These are phyloP conservation scores for Mastomys natalensis DNA, from an alignment of 2,113 vertebrate genomes.

Conservation along the genomic window DNA sequence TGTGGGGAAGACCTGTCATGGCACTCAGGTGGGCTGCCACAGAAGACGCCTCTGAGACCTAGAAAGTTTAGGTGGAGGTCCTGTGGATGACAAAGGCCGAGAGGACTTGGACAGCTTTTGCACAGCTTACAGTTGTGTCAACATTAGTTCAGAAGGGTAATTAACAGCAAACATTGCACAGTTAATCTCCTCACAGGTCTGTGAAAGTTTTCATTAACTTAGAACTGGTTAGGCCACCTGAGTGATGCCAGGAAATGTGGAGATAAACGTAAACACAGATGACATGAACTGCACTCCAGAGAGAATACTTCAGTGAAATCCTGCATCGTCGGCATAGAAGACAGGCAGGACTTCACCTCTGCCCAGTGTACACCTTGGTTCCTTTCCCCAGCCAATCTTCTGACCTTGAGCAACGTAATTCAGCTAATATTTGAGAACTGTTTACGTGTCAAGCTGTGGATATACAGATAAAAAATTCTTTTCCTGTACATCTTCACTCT, in stretches of 20 bases:
- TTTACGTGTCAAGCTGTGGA: neutral
- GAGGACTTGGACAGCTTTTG: neutral
- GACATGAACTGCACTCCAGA: neutral
- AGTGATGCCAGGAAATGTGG: neutral
- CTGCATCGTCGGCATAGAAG: neutral
- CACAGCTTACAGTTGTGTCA: neutral
- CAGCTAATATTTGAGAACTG: neutral
- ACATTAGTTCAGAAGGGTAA: neutral
- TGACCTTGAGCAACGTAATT: neutral
- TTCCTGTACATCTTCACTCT: neutral
- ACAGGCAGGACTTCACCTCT: neutral
- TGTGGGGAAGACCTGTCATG: neutral
- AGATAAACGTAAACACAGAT: neutral
- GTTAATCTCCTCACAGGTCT: slow-evolving; percentile 18
- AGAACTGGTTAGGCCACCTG: neutral
- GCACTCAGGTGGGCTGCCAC: neutral
- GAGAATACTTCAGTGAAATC: neutral
- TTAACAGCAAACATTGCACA: neutral
- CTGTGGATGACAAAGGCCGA: neutral
- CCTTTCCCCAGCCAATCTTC: neutral
- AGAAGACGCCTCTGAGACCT: neutral
- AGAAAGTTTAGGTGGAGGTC: neutral
- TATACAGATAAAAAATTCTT: neutral
- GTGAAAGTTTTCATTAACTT: slow-evolving; percentile 39
- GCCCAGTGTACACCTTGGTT: neutral